Evolutionary conservation across 2,888 invertebrate species (phyloP), one percentile per base, ranked within the genome.

Genomic region (Caenorhabditis japonica): DNA sequence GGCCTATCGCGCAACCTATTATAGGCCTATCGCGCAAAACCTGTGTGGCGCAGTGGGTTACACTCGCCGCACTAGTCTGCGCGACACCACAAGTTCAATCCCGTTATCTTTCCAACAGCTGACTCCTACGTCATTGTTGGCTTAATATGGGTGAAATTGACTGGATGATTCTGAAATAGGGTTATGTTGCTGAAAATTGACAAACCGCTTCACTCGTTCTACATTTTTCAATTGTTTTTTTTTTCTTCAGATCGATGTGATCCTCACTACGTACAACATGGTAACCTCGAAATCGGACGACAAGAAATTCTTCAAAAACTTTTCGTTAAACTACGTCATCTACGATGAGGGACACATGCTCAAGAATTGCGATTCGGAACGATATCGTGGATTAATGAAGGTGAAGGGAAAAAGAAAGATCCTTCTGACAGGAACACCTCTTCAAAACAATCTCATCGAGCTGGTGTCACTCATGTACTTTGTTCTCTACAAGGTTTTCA

Each of bases 321-420:
- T 77, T 44, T 70, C 69, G 46, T 92, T 96, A 88, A 93, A 95
- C 88, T 97, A 96, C 88, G 94, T 95, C 0, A 91, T 97, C 21
- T 96, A 96, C 88, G 97, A 97, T 88, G 97, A 97, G 56, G 84
- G 82, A 0, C 97, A 97, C 88, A 95, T 97, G 95, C 90, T 97
- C 34, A 97, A 97, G 88, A 97, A 97, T 88, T 97, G 97, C 95
- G 92, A 93, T 59, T 94, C 96, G 0, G 92, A 93, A 84, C 91
- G 97, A 17, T 84, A 82, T 58, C 64, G 64, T 46, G 79, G 73
- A 51, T 60, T 83, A 66, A 83, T 82, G 80, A 82, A 81, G 64
- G 79, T 84, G 44, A 76, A 66, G 92, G 94, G 95, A 0, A 91
- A 92, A 84, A 92, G 93, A 88, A 91, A 96, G 33, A 91, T 97